These are phyloP conservation scores for Metacarcinus magister DNA, from an alignment of 2,888 invertebrate genomes.

Conservation along the genomic window DNA sequence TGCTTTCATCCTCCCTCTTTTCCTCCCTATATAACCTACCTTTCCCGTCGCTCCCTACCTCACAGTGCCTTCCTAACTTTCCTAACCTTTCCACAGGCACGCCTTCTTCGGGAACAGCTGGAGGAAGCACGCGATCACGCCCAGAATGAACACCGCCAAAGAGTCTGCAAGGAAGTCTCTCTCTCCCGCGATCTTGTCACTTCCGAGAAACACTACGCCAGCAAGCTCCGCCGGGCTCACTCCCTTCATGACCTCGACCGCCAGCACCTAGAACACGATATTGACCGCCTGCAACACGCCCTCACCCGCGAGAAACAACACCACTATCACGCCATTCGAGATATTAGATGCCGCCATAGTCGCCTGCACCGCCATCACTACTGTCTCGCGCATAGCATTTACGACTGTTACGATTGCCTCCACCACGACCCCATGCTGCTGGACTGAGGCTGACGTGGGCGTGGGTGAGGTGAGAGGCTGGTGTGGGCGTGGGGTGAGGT, in stretches of 20 bases:
- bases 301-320: conserved; percentile 67
- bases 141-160: conserved; percentile 73
- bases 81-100: background rate
- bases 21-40: background rate
- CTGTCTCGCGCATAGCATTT: conserved; percentile 60
- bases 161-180: conserved; percentile 68
- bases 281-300: conserved; percentile 68
- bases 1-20: background rate
- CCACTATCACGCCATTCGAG: conserved; percentile 58
- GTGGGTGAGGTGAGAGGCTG: background rate
- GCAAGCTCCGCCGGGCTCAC: conserved; percentile 68
- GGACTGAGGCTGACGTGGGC: conserved; percentile 13
- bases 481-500: too few relatives aligned
- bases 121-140: conserved; percentile 64
- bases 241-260: conserved; percentile 77
- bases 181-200: conserved; percentile 65
- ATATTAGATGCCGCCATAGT: background rate
- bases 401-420: conserved; percentile 66
- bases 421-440: conserved; percentile 74
- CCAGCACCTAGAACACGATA: conserved; percentile 71
- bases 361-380: conserved; percentile 58
- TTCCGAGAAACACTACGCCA: conserved; percentile 62
- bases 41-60: background rate
- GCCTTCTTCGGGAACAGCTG: conserved; percentile 65
- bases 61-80: too few relatives aligned